These are phyloP conservation scores for Pammene fasciana DNA, from an alignment of 2,888 invertebrate genomes.

Conservation along the genomic window DNA sequence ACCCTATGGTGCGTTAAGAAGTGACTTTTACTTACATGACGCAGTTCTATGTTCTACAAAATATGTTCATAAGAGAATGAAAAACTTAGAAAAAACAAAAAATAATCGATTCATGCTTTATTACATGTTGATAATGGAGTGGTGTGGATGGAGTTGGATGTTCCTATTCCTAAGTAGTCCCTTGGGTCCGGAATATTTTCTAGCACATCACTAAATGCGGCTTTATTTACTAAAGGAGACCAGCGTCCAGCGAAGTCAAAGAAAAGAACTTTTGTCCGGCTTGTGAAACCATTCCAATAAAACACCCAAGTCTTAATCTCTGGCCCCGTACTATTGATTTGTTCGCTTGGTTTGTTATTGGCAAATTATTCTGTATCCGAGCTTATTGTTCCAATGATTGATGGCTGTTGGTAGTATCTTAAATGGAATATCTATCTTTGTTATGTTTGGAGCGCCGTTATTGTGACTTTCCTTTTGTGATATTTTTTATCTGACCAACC, in stretches of 20 bases:
- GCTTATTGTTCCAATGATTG: slow-evolving; percentile 39
- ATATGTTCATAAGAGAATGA: no score
- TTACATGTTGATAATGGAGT: no score
- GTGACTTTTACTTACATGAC: no score
- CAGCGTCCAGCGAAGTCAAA: slow-evolving; percentile 9
- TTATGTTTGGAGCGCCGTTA: not conserved
- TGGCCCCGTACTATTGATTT: slow-evolving; percentile 32
- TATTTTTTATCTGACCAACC: not conserved
- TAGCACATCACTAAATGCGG: not conserved
- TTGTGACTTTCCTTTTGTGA: not conserved
- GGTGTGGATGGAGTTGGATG: no score
- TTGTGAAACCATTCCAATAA: slow-evolving; percentile 27
- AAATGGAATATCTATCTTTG: slow-evolving; percentile 37
- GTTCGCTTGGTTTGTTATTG: slow-evolving; percentile 37
- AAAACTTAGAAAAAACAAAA: no score
- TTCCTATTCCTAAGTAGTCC: not conserved
- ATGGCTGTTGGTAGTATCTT: slow-evolving; percentile 38
- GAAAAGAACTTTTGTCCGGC: slow-evolving; percentile 13
- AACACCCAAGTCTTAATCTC: slow-evolving; percentile 33
- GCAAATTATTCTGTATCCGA: slow-evolving; percentile 37
- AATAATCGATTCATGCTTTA: no score
- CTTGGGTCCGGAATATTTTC: not conserved
- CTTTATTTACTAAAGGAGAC: slow-evolving; percentile 1
- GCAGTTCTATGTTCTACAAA: no score
- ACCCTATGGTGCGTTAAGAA: no score